Percentiles rank a stretch among this genome's conserved stretches.
Evolutionary conservation across 2,797 vertebrate genomes (phyloP).

Genomic region (Tokudaia muenninki): DNA sequence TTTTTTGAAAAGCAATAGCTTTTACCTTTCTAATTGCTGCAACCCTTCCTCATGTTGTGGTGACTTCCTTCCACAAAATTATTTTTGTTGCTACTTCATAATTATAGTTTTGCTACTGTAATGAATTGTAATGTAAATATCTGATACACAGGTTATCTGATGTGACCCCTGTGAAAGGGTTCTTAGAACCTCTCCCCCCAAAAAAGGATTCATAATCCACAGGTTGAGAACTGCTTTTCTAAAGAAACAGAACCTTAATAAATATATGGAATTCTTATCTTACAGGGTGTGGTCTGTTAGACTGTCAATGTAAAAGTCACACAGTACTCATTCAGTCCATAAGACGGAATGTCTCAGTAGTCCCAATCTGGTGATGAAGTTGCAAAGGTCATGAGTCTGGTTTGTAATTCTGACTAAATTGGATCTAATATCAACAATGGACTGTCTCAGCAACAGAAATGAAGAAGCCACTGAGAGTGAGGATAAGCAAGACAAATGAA

Average conservation of each 20-base stretch:
- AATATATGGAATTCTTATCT: background rate
- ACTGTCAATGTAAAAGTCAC: background rate
- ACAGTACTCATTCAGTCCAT: background rate
- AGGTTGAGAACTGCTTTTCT: background rate
- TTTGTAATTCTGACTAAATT: background rate
- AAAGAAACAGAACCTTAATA: background rate
- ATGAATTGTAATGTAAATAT: background rate
- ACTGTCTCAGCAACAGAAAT: no score
- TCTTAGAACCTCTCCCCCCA: background rate
- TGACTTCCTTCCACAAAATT: background rate
- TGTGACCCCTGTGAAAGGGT: background rate
- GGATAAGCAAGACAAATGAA: background rate
- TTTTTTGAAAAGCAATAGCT: background rate
- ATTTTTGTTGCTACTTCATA: background rate
- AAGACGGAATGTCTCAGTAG: background rate
- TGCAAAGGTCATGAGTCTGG: background rate
- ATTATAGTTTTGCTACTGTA: no score
- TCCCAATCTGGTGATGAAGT: background rate
- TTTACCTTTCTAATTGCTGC: background rate
- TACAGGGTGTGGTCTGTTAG: no score
- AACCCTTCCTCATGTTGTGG: background rate
- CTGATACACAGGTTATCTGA: background rate
- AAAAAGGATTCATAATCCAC: background rate
- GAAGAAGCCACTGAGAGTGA: background rate
- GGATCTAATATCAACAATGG: background rate